Evolutionary conservation across 2,888 invertebrate species (phyloP).

Genomic region (Oeneis ivallda): DNA sequence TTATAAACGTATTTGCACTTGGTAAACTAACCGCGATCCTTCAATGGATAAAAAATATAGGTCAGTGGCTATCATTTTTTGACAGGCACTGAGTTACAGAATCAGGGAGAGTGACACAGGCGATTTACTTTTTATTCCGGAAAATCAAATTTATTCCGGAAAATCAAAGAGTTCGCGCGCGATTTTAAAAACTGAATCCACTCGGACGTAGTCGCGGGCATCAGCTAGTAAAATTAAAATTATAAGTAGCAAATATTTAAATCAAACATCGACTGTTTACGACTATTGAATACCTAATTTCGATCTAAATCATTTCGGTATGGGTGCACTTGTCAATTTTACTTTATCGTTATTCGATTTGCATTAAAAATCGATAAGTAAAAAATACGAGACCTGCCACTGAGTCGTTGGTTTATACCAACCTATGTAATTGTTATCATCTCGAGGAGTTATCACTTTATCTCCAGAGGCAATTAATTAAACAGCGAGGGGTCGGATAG

Average conservation of each 20-base stretch:
- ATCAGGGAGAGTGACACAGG: no score
- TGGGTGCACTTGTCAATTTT: conserved; percentile 20
- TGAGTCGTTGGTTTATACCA: conserved; percentile 17
- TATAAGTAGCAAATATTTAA: background rate
- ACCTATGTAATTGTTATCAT: conserved; percentile 30
- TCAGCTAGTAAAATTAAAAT: no score
- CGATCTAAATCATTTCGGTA: conserved; percentile 10
- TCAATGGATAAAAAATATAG: no score
- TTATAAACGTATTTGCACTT: no score
- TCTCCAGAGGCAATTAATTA: conserved; percentile 39
- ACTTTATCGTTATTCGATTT: conserved; percentile 20
- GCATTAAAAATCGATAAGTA: conserved; percentile 21
- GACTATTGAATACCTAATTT: background rate
- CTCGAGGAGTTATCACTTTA: conserved; percentile 31
- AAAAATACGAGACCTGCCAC: background rate
- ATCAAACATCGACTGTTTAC: background rate
- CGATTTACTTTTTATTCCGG: no score
- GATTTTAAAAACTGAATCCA: no score
- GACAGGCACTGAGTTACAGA: no score
- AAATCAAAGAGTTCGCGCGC: no score
- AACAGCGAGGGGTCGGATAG: conserved; percentile 39
- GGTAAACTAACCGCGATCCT: no score
- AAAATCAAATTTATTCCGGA: no score
- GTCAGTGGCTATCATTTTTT: no score
- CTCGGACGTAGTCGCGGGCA: no score